Evolutionary conservation across 2,113 vertebrate genomes (phyloP).

Genomic region (Alectura lathami): DNA sequence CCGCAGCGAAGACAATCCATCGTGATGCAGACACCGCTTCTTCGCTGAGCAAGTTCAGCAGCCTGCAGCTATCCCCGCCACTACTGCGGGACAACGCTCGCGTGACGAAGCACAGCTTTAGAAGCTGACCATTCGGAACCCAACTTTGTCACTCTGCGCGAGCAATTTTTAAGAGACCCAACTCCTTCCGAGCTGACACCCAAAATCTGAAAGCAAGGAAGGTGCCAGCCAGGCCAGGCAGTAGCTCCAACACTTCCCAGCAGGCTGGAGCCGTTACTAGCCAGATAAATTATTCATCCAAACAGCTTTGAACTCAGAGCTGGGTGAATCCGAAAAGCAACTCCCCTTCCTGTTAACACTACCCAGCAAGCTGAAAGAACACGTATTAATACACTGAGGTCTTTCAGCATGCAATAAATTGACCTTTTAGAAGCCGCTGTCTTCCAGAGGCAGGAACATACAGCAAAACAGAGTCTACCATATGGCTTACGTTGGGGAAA

Average conservation of each 20-base stretch:
- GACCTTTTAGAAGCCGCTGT: background rate
- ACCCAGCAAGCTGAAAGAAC: background rate
- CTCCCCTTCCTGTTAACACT: background rate
- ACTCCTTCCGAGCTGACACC: background rate
- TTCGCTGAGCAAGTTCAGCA: rapidly evolving
- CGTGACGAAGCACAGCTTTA: rapidly evolving
- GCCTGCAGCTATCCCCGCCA: background rate
- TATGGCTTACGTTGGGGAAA: background rate
- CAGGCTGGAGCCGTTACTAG: background rate
- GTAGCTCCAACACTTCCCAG: background rate
- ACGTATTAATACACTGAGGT: rapidly evolving
- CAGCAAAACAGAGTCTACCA: background rate
- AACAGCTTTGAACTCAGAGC: background rate
- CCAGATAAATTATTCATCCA: background rate
- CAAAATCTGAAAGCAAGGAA: background rate
- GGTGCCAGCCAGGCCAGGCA: background rate
- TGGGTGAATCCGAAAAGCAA: background rate
- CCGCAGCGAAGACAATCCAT: background rate
- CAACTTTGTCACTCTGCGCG: rapidly evolving
- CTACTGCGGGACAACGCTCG: rapidly evolving
- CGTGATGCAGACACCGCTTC: rapidly evolving
- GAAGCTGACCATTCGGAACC: no score
- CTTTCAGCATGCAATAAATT: background rate
- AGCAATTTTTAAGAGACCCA: background rate
- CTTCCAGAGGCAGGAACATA: background rate